Evolutionary conservation across 2,113 vertebrate species (phyloP), one percentile per base, ranked within the genome.

Genomic region (Callionymus lyra): DNA sequence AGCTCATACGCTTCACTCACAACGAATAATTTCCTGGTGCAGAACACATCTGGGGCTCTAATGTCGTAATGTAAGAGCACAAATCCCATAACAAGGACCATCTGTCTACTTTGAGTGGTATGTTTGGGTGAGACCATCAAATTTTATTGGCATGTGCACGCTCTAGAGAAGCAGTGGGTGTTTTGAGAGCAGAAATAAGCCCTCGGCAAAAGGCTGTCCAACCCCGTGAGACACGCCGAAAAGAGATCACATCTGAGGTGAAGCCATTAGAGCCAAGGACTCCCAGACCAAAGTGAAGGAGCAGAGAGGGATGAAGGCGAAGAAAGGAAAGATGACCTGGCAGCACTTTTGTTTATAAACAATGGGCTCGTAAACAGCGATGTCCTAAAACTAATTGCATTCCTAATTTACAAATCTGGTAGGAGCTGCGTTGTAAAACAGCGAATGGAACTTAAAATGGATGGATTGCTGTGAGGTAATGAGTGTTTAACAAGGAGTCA

Each of bases 251-350:
- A 32, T 68, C 43, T 51, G 44, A 52, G 49, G 58, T 51, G 66
- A 72, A 56, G 54, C 63, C 54, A 74, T 77, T 76, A 73, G 47
- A 67, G 52, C 41, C 48, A 57, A 65, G 44, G 46, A 38, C 45
- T 45, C 17, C 14, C 34, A 31, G 50, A 53, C 48, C 12, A 34
- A 63, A 45, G 62, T 41, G 53, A 61, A 43, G 51, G 42, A 56
- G 9, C 9, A 10, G 39, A 44, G 31, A 43, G 53, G 54, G 21
- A 42, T 12, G 42, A 12, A 60, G 41, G 42, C 10, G 47, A 49
- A 13, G 40, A 53, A 36, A 41, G 48, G 18, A 50, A 64, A 53
- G 31, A 64, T 65, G 61, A 60, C 48, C 56, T 54, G 36, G 8
- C 1, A 41, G 19, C 11, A 21, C 21, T 31, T 12, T 2, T 19